Base-by-base conservation (phyloP, 1,140 invertebrate species). In the Samia ricini region DNA sequence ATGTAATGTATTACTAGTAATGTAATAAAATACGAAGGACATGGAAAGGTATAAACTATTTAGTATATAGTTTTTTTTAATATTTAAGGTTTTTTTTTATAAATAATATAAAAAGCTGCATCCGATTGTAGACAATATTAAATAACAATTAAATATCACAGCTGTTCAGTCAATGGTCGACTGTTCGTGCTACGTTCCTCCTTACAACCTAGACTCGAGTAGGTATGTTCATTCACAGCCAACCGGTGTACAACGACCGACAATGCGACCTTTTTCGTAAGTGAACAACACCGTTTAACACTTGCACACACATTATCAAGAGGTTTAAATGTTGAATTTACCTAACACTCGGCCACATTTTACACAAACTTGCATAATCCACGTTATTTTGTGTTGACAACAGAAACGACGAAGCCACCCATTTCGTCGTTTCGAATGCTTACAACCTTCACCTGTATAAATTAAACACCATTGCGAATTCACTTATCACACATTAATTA, bases 331-430 rank as follows among this genome's bases (percentile, higher is more conserved):
- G 60, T 56, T 36, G 65, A 56, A 85, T 87, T 85, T 85, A 85
- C 83, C 85, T 85, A 85, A 85, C 74, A 81, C 72, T 78, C 72
- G 77, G 82, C 74, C 79, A 84, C 80, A 88, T 88, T 75, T 80
- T 81, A 81, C 72, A 81, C 77, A 81, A 85, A 84, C 85, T 89
- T 88, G 87, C 85, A 88, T 89, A 89, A 88, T 89, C 77, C 83
- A 83, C 76, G 80, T 81, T 86, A 86, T 88, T 86, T 84, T 78
- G 75, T 81, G 72, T 83, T 87, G 83, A 88, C 79, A 88, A 85
- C 83, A 80, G 79, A 87, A 76, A 77, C 78, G 72, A 74, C 59
- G 69, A 75, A 77, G 72, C 75, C 76, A 79, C 74, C 78, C 81
- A 88, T 84, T 68, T 77, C 67, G 64, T 65, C 61, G 67, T 69